Base-by-base conservation (phyloP, 2,888 invertebrate species). In the Lissocephala sabroskyi region DNA sequence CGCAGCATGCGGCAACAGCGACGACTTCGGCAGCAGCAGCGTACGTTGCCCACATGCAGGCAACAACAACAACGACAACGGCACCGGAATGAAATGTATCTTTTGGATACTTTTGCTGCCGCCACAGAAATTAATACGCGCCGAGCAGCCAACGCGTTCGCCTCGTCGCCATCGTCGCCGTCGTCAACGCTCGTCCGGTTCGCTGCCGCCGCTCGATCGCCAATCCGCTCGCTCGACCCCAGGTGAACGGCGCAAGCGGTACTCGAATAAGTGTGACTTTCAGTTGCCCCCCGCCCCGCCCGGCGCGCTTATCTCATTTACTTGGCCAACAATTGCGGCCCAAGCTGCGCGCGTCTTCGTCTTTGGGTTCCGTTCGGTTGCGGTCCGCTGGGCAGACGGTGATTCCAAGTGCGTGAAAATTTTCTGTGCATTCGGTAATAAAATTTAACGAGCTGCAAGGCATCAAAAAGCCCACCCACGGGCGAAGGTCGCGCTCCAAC, bases 41-140 rank as follows among this genome's bases (percentile, higher is more conserved):
- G 75, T 41, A 54, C 61, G 58, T 57, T 60, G 45, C 52, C 74
- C 62, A 50, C 59, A 74, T 62, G n/a, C 30, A 30, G 30, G 6
- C 30, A 30, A 23, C 9, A 23, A 23, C 23, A 23, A 23, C 23
- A 23, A 3, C 2, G 11, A 19, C 39, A 14, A 36, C 26, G 46
- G 43, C 48, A 51, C 49, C 52, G 19, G 7, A 37, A 37, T 37
- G 37, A 19, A 37, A n/a, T 56, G 74, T 76, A 65, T 74, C 71
- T 77, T 66, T 68, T 57, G 64, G 62, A 57, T 61, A 67, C 65
- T 63, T 63, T 61, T 41, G 59, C 54, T 56, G 66, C 56, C 49
- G 71, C 73, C 55, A 64, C 62, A 59, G 63, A 79, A 81, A 79
- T 79, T 81, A 81, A 80, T 79, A 73, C 80, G 78, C 66, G 67